Conservation (phyloP, 2,888 invertebrate species). For the Neoascia interrupta region DNA sequence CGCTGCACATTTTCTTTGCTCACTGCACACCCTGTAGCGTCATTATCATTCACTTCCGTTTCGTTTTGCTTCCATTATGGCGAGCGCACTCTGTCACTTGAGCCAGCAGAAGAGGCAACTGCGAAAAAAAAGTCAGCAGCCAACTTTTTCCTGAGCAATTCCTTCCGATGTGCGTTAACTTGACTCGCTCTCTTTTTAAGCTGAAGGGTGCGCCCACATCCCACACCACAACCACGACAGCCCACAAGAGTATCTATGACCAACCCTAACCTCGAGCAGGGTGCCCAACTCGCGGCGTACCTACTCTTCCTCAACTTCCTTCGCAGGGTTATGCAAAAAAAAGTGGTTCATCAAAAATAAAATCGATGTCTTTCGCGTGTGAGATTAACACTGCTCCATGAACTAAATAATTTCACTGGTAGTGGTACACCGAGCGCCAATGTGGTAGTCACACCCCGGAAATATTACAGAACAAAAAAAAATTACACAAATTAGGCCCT, state of each 20-base stretch:
- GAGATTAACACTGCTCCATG: too few species aligned
- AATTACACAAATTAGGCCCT: slow-evolving; percentile 36
- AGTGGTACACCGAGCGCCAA: neutral
- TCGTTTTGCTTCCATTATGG: slow-evolving; percentile 22
- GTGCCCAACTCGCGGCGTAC: neutral
- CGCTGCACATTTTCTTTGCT: slow-evolving; percentile 36
- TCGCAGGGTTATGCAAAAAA: slow-evolving; percentile 42
- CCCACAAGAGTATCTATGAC: slow-evolving; percentile 30
- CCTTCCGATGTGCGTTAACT: slow-evolving; percentile 48
- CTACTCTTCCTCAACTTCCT: neutral
- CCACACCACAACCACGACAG: too few species aligned
- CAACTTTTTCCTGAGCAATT: slow-evolving; percentile 14
- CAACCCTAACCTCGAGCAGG: slow-evolving; percentile 23
- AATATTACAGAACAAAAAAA: slow-evolving; percentile 47
- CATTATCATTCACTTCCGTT: slow-evolving; percentile 12
- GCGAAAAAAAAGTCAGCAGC: neutral
- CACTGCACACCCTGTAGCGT: neutral
- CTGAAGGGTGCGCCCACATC: too few species aligned
- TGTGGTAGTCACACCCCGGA: slow-evolving; percentile 53
- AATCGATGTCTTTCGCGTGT: slow-evolving; percentile 65
- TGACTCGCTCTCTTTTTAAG: neutral
- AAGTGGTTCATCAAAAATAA: slow-evolving; percentile 61
- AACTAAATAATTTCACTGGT: too few species aligned
- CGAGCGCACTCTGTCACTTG: slow-evolving; percentile 11
- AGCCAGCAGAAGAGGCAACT: slow-evolving; percentile 3